A percentile compares a stretch with the other conserved stretches of the same genome.
Conservation (phyloP, 2,888 invertebrate genomes). For the Globia sparganii region DNA sequence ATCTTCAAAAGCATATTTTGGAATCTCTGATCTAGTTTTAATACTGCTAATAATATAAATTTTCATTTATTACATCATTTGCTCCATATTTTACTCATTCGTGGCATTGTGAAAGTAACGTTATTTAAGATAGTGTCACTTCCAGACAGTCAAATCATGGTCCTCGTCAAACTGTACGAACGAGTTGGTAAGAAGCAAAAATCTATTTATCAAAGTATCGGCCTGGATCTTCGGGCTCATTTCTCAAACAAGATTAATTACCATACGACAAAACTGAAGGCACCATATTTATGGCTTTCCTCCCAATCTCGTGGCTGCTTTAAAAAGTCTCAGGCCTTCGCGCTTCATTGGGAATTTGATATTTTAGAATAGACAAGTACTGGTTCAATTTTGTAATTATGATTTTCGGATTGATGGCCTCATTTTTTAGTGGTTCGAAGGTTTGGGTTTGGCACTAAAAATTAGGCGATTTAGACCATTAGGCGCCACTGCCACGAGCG, state of each 20-base stretch:
- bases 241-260: slow-evolving; percentile 88
- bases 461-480: too few species aligned
- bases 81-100: background rate
- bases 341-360: slow-evolving; percentile 47
- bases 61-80: background rate
- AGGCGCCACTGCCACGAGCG: background rate
- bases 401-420: background rate
- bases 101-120: background rate
- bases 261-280: slow-evolving; percentile 79
- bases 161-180: slow-evolving; percentile 71
- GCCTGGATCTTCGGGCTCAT: slow-evolving; percentile 81
- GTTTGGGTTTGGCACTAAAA: background rate
- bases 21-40: background rate
- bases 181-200: slow-evolving; percentile 85
- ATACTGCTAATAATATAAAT: background rate
- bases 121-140: slow-evolving; percentile 19
- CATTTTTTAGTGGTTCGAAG: background rate
- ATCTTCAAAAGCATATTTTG: background rate
- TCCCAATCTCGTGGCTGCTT: slow-evolving; percentile 45
- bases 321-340: slow-evolving; percentile 51
- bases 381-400: background rate
- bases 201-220: slow-evolving; percentile 89
- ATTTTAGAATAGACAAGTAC: slow-evolving; percentile 30
- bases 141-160: slow-evolving; percentile 59
- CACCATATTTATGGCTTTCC: slow-evolving; percentile 73